A percentile compares a stretch with the other conserved stretches of the same genome.
These are phyloP conservation scores for Heterotilapia buettikoferi DNA, from an alignment of 2,113 vertebrate genomes.

Conservation along the genomic window DNA sequence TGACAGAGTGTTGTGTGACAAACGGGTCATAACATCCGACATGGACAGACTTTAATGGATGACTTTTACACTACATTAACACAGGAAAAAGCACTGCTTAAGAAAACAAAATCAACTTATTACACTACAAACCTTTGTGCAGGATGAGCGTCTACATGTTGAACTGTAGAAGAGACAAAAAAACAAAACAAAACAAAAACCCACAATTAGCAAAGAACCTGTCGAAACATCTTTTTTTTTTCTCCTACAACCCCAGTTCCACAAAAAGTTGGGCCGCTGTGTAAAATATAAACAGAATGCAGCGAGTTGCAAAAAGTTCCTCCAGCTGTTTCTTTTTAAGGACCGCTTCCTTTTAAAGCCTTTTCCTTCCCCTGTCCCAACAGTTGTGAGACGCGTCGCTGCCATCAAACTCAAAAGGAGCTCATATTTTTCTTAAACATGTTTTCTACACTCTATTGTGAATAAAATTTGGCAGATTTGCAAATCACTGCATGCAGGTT, in stretches of 20 bases:
- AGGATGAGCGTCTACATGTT: constrained; percentile 35
- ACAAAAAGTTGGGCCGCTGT: not conserved
- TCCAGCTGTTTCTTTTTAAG: not conserved
- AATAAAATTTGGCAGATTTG: not conserved
- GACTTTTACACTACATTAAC: not conserved
- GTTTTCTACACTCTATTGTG: not conserved
- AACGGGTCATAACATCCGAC: not conserved
- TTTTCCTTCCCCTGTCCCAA: not conserved
- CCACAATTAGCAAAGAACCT: not conserved
- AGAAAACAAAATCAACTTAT: not conserved
- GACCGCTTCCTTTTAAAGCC: not conserved
- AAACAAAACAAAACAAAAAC: not conserved
- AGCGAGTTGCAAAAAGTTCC: not conserved
- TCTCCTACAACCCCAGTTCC: not conserved
- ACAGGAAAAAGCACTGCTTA: not conserved
- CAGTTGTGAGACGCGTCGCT: fast-evolving
- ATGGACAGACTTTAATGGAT: not conserved
- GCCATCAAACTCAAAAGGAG: not conserved
- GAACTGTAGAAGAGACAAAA: constrained; percentile 30
- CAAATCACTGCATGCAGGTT: not conserved
- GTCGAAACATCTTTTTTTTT: not conserved
- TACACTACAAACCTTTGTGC: constrained; percentile 57
- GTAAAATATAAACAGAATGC: not conserved
- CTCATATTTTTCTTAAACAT: not conserved
- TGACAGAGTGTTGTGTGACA: not conserved